phyloP scores from a whole-genome alignment of 2,797 vertebrate genomes.

The Peromyscus nudipes region DNA sequence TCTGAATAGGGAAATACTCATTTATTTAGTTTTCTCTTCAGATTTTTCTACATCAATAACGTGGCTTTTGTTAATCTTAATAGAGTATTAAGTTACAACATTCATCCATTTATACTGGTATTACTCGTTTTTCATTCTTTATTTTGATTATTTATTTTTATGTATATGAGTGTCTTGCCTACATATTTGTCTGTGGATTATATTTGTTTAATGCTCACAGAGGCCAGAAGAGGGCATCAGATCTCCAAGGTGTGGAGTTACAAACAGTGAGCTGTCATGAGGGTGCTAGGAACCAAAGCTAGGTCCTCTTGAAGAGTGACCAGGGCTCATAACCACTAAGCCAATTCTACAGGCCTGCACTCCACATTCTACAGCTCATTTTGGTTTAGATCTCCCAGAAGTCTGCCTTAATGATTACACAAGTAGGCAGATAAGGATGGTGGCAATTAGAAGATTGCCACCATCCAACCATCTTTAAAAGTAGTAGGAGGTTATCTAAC shows the following conservation, averaged over 20 bases:
- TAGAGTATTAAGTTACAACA: neutral
- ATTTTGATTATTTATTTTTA: neutral
- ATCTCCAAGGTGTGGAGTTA: neutral
- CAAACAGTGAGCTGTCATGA: neutral
- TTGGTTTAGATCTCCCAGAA: slow-evolving; percentile 29
- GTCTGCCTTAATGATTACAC: slow-evolving; percentile 3
- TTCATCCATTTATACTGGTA: slow-evolving; percentile 36
- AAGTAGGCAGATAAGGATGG: slow-evolving; percentile 13
- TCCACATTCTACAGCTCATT: neutral
- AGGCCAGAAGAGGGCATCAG: neutral
- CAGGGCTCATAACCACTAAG: neutral
- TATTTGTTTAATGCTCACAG: neutral
- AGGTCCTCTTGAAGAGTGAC: neutral
- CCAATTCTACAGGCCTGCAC: neutral
- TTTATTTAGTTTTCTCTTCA: slow-evolving; percentile 43
- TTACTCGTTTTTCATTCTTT: neutral
- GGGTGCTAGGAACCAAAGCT: neutral
- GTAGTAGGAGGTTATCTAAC: slow-evolving; percentile 31
- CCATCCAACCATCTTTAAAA: neutral
- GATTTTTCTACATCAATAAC: slow-evolving; percentile 8
- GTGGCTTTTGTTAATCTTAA: slow-evolving; percentile 5
- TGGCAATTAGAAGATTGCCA: neutral
- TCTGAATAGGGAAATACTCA: neutral
- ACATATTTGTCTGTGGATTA: neutral
- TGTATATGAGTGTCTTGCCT: neutral